phyloP scores from a whole-genome alignment of 2,113 vertebrate genomes.

The Danio rerio region GRCz12tu NC_133196.1:25424001-25424500 shows the following conservation, averaged over 20 bases:
- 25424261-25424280: conserved; percentile 5
- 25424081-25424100: too few species aligned
- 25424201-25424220: neutral
- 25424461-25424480: conserved; percentile 61
- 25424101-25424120: too few species aligned
- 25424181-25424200: neutral
- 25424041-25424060: too few species aligned
- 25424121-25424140: too few species aligned
- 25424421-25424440: conserved; percentile 11
- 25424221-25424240: neutral
- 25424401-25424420: conserved; percentile 8
- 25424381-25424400: neutral
- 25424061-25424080: too few species aligned
- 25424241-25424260: neutral
- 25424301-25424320: neutral
- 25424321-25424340: conserved; percentile 22
- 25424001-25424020: too few species aligned
- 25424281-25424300: neutral
- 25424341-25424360: neutral
- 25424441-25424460: conserved; percentile 5
- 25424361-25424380: neutral
- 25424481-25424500: conserved; percentile 51
- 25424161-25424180: neutral
- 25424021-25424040: too few species aligned
- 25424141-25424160: too few species aligned